These are phyloP conservation scores for Eudyptes chrysolophus DNA, from an alignment of 2,113 vertebrate genomes.

Conservation along the genomic window DNA sequence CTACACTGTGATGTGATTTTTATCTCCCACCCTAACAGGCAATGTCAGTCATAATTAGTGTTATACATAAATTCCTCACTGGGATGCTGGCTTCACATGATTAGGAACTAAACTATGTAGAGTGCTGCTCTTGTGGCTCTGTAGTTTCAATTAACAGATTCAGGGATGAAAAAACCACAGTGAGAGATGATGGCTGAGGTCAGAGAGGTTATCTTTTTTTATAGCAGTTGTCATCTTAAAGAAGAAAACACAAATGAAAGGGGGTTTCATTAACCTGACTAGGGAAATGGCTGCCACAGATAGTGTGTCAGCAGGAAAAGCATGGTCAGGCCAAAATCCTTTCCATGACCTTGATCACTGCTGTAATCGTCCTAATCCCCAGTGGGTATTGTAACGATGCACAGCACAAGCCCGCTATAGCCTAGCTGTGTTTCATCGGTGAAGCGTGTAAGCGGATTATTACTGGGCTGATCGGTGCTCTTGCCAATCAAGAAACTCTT, in stretches of 20 bases:
- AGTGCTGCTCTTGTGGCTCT: background rate
- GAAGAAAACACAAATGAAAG: background rate
- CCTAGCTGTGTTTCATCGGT: background rate
- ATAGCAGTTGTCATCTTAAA: background rate
- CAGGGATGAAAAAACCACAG: background rate
- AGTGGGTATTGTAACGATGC: background rate
- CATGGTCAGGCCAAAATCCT: background rate
- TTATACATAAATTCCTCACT: slow-evolving; percentile 16
- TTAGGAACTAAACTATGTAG: slow-evolving; percentile 1
- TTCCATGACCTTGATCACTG: background rate
- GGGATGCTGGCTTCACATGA: slow-evolving; percentile 1
- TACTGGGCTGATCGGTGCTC: background rate
- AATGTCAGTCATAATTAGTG: slow-evolving; percentile 52
- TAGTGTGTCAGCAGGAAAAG: background rate
- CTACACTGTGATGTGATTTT: slow-evolving; percentile 24
- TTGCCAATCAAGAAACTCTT: background rate
- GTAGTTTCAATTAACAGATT: slow-evolving; percentile 24
- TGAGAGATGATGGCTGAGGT: slow-evolving; percentile 7
- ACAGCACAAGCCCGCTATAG: background rate
- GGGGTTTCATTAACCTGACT: background rate
- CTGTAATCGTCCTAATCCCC: background rate
- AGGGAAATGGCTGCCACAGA: background rate
- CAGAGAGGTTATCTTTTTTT: slow-evolving; percentile 7
- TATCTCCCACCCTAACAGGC: slow-evolving; percentile 22
- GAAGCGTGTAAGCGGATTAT: slow-evolving; percentile 22